Evolutionary conservation across 2,113 vertebrate species (phyloP).

Genomic region (Gobius niger): DNA sequence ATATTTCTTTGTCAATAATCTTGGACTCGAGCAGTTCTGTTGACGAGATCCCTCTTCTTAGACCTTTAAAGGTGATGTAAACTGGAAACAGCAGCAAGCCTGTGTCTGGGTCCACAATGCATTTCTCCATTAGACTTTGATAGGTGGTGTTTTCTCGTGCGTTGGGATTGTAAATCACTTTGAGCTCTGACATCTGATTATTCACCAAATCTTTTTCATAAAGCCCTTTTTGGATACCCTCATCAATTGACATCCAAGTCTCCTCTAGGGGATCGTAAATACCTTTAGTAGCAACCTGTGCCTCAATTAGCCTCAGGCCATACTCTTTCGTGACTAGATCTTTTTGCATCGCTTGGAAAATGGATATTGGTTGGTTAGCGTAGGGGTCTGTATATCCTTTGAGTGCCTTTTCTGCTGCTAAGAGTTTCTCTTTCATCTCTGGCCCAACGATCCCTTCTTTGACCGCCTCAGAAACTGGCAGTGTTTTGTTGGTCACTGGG

Average conservation of each 20-base stretch:
- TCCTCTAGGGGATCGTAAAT: conserved; percentile 87
- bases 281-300: conserved; percentile 85
- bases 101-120: conserved; percentile 80
- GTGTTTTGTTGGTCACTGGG: conserved; percentile 83
- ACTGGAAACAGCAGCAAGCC: conserved; percentile 85
- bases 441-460: conserved; percentile 85
- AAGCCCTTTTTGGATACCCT: conserved; percentile 85
- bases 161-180: conserved; percentile 89
- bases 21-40: conserved; percentile 78
- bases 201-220: conserved; percentile 86
- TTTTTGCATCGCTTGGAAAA: conserved; percentile 96
- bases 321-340: conserved; percentile 88
- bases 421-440: conserved; percentile 89
- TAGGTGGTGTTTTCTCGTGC: conserved; percentile 87
- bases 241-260: conserved; percentile 81
- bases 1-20: conserved; percentile 78
- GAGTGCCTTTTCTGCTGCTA: conserved; percentile 84
- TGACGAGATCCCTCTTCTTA: conserved; percentile 76
- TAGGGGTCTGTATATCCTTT: conserved; percentile 88
- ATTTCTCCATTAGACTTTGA: conserved; percentile 83
- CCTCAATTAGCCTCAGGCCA: conserved; percentile 87
- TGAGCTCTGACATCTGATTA: conserved; percentile 83
- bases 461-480: conserved; percentile 85
- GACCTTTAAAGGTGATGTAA: conserved; percentile 78
- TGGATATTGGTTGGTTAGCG: conserved; percentile 83